Conservation (phyloP, 2,113 vertebrate species). For the Amia ocellicauda region DNA sequence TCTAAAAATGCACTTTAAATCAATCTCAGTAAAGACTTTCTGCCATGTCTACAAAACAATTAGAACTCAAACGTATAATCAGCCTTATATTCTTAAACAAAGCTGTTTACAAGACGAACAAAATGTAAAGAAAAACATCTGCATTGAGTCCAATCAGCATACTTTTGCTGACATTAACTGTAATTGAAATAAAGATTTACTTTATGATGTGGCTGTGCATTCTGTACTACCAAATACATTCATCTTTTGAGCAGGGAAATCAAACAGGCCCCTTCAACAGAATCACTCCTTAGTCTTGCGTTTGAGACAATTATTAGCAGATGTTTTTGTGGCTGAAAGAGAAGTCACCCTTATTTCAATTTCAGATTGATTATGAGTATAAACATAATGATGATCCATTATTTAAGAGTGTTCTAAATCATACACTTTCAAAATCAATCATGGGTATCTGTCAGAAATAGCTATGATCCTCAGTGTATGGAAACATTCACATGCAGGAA, state of each 20-base stretch:
- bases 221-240: background rate
- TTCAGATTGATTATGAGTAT: background rate
- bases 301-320: background rate
- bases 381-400: background rate
- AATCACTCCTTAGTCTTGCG: slow-evolving; percentile 1
- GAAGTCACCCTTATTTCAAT: background rate
- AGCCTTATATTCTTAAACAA: slow-evolving; percentile 1
- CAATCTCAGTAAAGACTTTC: background rate
- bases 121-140: background rate
- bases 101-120: slow-evolving; percentile 6
- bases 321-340: background rate
- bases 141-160: background rate
- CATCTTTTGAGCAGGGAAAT: background rate
- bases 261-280: background rate
- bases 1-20: slow-evolving; percentile 8
- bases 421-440: background rate
- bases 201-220: background rate
- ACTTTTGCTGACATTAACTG: slow-evolving; percentile 8
- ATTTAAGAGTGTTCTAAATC: background rate
- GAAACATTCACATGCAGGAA: no score
- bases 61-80: slow-evolving; percentile 1
- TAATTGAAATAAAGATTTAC: background rate
- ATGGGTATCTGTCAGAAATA: background rate
- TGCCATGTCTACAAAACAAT: slow-evolving; percentile 12
- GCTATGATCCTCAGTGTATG: no score